Evolutionary conservation across 2,113 vertebrate species (phyloP).

Genomic region (Rhynchopsitta pachyrhyncha): DNA sequence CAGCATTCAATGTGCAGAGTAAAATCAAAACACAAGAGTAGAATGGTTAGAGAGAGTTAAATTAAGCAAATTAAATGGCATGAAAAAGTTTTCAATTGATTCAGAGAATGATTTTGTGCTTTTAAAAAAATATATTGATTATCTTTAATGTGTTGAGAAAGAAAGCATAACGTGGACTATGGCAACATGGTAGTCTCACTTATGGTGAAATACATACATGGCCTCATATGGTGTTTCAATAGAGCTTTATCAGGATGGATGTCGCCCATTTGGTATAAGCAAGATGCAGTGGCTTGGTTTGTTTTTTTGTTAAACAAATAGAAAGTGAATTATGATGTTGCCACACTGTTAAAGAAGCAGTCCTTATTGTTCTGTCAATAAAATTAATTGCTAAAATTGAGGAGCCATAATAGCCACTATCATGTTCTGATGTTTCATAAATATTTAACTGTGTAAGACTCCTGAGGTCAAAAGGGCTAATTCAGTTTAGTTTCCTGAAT

Average conservation of each 20-base stretch:
- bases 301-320: background rate
- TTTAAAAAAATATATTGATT: constrained; percentile 84
- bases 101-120: constrained; percentile 59
- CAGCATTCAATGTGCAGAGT: constrained; percentile 68
- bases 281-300: background rate
- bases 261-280: background rate
- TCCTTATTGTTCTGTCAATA: constrained; percentile 64
- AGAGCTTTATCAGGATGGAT: background rate
- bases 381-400: constrained; percentile 71
- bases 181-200: background rate
- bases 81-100: constrained; percentile 81
- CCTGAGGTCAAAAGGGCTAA: constrained; percentile 54
- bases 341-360: constrained; percentile 1
- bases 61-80: constrained; percentile 86
- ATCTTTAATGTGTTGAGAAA: constrained; percentile 45
- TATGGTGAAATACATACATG: background rate
- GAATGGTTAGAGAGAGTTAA: constrained; percentile 67
- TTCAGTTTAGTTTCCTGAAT: constrained; percentile 26
- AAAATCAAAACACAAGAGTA: constrained; percentile 76
- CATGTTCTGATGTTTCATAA: constrained; percentile 59
- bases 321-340: background rate
- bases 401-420: constrained; percentile 44
- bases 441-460: constrained; percentile 61
- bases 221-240: background rate
- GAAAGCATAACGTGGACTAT: background rate